Evolutionary conservation across 2,888 invertebrate species (phyloP).

Genomic region (Ennomos erosarius): DNA sequence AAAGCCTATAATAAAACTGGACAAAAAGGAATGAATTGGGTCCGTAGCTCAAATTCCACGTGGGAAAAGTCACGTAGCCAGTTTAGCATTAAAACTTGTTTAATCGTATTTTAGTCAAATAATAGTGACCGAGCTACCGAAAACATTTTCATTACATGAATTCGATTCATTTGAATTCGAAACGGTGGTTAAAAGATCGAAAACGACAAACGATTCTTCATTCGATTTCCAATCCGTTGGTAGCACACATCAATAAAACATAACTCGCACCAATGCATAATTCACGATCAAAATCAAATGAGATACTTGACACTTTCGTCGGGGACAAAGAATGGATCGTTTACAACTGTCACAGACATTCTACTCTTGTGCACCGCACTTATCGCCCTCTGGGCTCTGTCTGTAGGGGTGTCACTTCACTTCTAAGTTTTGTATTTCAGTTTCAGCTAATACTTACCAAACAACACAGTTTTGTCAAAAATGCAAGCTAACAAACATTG

Average conservation of each 20-base stretch:
- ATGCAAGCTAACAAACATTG: too few species aligned
- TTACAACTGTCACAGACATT: constrained; percentile 54
- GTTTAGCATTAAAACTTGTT: too few species aligned
- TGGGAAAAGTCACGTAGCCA: too few species aligned
- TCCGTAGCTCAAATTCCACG: too few species aligned
- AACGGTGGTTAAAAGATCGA: not conserved
- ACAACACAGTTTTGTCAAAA: too few species aligned
- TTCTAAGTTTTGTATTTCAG: constrained; percentile 2
- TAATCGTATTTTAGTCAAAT: too few species aligned
- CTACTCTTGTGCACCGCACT: constrained; percentile 45
- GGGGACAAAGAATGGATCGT: constrained; percentile 50
- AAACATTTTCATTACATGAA: not conserved
- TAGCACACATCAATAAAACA: constrained; percentile 54
- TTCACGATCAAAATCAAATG: constrained; percentile 58
- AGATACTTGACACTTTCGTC: constrained; percentile 53
- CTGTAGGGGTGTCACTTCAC: constrained; percentile 42
- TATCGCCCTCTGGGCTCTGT: constrained; percentile 22
- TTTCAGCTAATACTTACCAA: too few species aligned
- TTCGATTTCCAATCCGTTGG: constrained; percentile 24
- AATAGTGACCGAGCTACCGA: too few species aligned
- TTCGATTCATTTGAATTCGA: not conserved
- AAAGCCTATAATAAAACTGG: too few species aligned
- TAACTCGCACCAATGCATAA: constrained; percentile 48
- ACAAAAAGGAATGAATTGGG: too few species aligned
- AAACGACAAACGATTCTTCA: constrained; percentile 9